Conservation (phyloP, 2,797 vertebrate species). For the Danio albolineatus region DNA sequence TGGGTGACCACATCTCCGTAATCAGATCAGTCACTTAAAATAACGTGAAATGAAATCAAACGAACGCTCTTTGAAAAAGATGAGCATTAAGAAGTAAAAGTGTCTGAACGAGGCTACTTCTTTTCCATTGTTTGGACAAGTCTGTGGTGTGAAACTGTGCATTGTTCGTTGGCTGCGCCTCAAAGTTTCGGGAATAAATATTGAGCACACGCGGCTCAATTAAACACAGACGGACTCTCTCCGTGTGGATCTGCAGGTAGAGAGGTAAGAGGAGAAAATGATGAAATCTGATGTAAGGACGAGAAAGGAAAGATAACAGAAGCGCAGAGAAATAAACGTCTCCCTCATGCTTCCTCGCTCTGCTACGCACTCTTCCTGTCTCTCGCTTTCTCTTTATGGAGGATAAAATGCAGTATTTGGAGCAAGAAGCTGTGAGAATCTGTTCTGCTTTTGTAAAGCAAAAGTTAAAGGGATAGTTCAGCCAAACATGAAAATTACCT, state of each 20-base stretch:
- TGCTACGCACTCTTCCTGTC: slow-evolving; percentile 11
- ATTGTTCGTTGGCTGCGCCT: slow-evolving; percentile 33
- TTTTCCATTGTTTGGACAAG: slow-evolving; percentile 37
- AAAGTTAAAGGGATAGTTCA: not conserved
- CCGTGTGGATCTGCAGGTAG: slow-evolving; percentile 54
- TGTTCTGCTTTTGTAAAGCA: not conserved
- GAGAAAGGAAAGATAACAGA: slow-evolving; percentile 54
- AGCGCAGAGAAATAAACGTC: slow-evolving; percentile 52
- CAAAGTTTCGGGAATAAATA: slow-evolving; percentile 50
- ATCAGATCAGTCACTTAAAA: slow-evolving; percentile 15
- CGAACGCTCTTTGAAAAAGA: not conserved
- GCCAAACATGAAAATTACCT: too few species aligned
- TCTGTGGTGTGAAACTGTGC: not conserved
- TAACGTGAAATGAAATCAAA: slow-evolving; percentile 12
- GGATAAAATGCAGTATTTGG: slow-evolving; percentile 11
- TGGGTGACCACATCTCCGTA: not conserved
- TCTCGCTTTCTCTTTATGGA: not conserved
- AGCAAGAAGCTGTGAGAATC: slow-evolving; percentile 9
- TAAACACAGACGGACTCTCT: slow-evolving; percentile 20
- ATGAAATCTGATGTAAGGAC: slow-evolving; percentile 65
- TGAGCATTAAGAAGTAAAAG: not conserved
- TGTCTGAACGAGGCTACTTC: slow-evolving; percentile 14
- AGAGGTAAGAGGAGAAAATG: slow-evolving; percentile 52
- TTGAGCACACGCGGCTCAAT: slow-evolving; percentile 23
- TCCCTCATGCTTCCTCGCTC: slow-evolving; percentile 17